Percentiles rank a stretch among this genome's conserved stretches.
These are phyloP conservation scores for Hippopotamus amphibius DNA, from an alignment of 2,113 vertebrate genomes.

Conservation along the genomic window DNA sequence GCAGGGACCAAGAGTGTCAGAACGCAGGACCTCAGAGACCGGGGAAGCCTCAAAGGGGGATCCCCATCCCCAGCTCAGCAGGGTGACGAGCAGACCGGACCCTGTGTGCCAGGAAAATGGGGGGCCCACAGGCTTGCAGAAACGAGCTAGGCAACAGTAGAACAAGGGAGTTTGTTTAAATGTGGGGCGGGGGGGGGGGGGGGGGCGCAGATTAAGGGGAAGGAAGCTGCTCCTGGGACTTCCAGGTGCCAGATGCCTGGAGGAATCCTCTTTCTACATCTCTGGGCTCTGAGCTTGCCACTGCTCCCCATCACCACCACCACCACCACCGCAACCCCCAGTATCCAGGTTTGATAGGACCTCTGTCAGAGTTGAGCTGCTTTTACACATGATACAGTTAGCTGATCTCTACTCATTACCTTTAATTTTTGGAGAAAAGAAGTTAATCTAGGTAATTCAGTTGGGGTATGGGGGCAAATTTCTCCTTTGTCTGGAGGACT, in stretches of 20 bases:
- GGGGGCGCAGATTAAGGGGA: not conserved
- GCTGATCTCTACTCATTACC: not conserved
- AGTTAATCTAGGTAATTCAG: slow-evolving; percentile 41
- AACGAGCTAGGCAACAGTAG: not conserved
- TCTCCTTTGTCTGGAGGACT: slow-evolving; percentile 57
- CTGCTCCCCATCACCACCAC: not conserved
- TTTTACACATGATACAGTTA: not conserved
- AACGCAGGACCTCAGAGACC: not conserved
- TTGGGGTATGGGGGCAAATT: not conserved
- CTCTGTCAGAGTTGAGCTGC: slow-evolving; percentile 46
- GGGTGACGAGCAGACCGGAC: not conserved
- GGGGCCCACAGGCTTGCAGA: not conserved
- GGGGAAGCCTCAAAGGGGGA: not conserved
- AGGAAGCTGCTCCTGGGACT: not conserved
- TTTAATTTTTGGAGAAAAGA: not conserved
- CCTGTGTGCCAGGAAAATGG: not conserved
- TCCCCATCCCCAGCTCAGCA: not conserved
- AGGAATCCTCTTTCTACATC: not conserved
- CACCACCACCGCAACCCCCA: not conserved
- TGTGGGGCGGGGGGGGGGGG: not conserved
- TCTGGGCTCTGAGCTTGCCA: not conserved
- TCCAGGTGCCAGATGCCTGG: not conserved
- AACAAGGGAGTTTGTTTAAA: slow-evolving; percentile 25
- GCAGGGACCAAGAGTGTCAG: not conserved
- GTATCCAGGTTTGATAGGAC: not conserved